These are phyloP conservation scores for Xiphydria camelus DNA, from an alignment of 2,888 invertebrate genomes.

Conservation along the genomic window DNA sequence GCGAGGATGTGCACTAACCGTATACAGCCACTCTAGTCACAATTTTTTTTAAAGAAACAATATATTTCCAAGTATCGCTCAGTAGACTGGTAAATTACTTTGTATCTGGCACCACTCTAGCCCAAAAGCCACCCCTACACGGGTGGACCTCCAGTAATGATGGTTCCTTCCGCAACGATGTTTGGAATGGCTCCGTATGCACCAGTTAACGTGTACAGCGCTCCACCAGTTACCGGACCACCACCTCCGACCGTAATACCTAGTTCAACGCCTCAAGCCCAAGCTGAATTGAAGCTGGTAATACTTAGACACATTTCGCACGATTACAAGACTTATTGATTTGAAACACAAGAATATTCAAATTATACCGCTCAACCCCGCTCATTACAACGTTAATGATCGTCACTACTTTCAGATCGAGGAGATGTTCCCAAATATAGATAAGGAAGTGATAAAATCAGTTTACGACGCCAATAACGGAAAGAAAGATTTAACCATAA, in stretches of 20 bases:
- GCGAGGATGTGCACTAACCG: neutral
- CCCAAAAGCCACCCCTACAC: too few relatives aligned
- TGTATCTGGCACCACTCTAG: too few relatives aligned
- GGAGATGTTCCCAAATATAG: conserved; percentile 96
- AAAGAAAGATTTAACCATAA: conserved; percentile 88
- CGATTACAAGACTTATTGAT: neutral
- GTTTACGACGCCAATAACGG: conserved; percentile 88
- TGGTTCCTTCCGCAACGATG: conserved; percentile 66
- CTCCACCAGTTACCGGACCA: conserved; percentile 55
- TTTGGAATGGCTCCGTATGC: conserved; percentile 51
- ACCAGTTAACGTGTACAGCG: conserved; percentile 60
- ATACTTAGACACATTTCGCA: too few relatives aligned
- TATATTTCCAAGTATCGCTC: neutral
- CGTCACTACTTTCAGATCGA: conserved; percentile 71
- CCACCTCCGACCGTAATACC: conserved; percentile 52
- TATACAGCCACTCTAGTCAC: neutral
- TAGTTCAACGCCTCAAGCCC: conserved; percentile 55
- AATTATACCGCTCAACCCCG: neutral
- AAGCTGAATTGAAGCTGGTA: conserved; percentile 70
- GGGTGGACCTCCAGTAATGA: conserved; percentile 66
- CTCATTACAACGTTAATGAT: conserved; percentile 1
- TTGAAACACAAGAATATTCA: too few relatives aligned
- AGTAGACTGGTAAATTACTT: conserved; percentile 4
- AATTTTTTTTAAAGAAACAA: neutral
- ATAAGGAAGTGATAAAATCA: conserved; percentile 88